Base-by-base conservation (phyloP, 1,140 invertebrate species). In the Drosophila grimshawi region DNA sequence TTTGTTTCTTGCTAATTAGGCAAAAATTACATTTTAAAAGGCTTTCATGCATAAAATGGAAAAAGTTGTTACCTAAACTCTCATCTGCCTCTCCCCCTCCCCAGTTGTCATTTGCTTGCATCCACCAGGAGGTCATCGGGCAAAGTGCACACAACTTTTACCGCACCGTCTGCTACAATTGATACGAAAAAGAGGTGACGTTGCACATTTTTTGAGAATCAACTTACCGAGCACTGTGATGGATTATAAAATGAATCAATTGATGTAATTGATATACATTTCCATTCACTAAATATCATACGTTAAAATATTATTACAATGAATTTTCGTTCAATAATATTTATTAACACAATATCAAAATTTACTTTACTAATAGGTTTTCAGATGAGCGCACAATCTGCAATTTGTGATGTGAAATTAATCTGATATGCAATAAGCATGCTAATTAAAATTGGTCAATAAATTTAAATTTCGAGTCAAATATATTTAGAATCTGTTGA, bases 21-120 rank as follows among this genome's bases (percentile, higher is more conserved):
- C 85, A 88, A 88, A 88, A 88, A 88, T 88, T 88, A 83, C 85
- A 88, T 89, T 88, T 88, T 88, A 80, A 88, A 88, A 83, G 76
- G 72, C 72, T 77, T 79, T 83, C 80, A 67, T 89, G 85, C 80
- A 85, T 77, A 80, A 89, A 88, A 88, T 88, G 83, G 69, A 89
- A 89, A 88, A 88, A 88, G 80, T 88, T 88, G 69, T 52, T 72
- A 46, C 65, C 62, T 35, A 56, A 75, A 59, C 65, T 70, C 76
- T 53, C 37, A 62, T 29, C 37, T 48, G 19, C 43, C 48, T 27
- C 55, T 33, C 45, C 2, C 29, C 10, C 6, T 7, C 41, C 45
- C 35, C 49, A 27, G 41, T 63, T 63, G 49, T 32, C 46, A 5
- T 8, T 33, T 7, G 48, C 43, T 51, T 48, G 71, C 62, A 67